Evolutionary conservation across 2,888 invertebrate genomes (phyloP), one percentile per base, ranked within the genome.

Genomic region (Sarcophaga subvicina): DNA sequence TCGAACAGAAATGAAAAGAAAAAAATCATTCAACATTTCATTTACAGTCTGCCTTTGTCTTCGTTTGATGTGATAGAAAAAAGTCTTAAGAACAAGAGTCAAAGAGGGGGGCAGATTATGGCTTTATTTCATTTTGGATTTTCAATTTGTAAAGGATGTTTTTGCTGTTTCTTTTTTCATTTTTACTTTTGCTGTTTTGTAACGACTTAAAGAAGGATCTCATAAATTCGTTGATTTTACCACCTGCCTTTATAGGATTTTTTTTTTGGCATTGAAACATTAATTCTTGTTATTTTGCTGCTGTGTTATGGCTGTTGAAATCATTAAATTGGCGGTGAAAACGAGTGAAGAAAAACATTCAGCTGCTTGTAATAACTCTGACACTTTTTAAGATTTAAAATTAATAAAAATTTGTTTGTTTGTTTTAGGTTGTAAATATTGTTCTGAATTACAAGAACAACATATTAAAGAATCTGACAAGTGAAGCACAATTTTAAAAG

Each of bases 231-330:
- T 37, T 63, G 76, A 82, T 71, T 87, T 87, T 87, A 14, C 71
- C 87, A 87, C 87, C 87, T 87, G 87, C 59, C 81, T 75, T 25
- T 76, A 14, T 27, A 37, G 62, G 75, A 81, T 81, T 79, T 80
- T 45, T 80, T 45, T 37, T 37, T 54, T 14, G 10, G 3, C 54
- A 67, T 62, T 69, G 63, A 78, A 83, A 73, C 27, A 25, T 54
- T 62, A n/a, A 20, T 62, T 54, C 17, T 54, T 69, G 11, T 37
- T 37, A 10, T 60, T 60, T 69, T 49, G 20, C 22, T 82, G 27
- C 71, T 37, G 67, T 27, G 67, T 45, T 47, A 11, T 72, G 54
- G 54, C 11, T 59, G 11, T 64, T 59, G 6, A 72, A 63, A 37
- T 67, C 47, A n/a, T 45, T 75, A 25, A 67, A 27, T 14, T 14